Evolutionary conservation across 2,888 invertebrate genomes (phyloP), one percentile per base, ranked within the genome.

Genomic region (Microdon myrmicae): DNA sequence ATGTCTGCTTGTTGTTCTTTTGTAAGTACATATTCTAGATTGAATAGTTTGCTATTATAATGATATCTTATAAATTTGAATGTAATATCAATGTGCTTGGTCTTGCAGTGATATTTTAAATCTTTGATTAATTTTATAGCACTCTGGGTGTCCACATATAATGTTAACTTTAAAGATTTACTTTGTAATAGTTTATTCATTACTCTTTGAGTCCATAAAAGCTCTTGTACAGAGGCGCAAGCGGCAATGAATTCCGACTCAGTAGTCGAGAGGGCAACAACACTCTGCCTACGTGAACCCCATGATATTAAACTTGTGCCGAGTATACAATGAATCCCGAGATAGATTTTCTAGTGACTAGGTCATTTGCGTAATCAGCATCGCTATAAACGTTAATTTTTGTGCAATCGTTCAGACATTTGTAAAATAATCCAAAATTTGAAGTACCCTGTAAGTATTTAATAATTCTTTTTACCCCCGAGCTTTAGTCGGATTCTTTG

Each of bases 321-420:
- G 17, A 58, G 17, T 28, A 53, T 31, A 28, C 51, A 25, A 61
- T 23, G 29, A 17, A 51, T 2, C 55, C 67, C 41, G 31, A 48
- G 31, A 64, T 66, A 4, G 59, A 66, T 10, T 54, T 32, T 32
- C 60, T 66, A 13, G 60, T 45, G 5, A 58, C 25, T 16, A 44
- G n/a, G 37, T 60, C 59, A n/a, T 64, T 64, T 28, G 54, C 67
- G 59, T 47, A 58, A n/a, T 60, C 66, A 13, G 66, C 56, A 45
- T 60, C 49, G 45, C 53, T 61, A 20, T 35, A 61, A 43, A n/a
- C 16, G 25, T 13, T 45, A 23, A 64, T 14, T 20, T 22, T 12
- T 43, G 51, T 55, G 23, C 51, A 20, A 17, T 26, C 35, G 8
- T 35, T 29, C n/a, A n/a, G n/a, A n/a, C n/a, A n/a, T 28, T 32